Evolutionary conservation across 2,888 invertebrate genomes (phyloP).

Genomic region (Eurytoma adleriae): DNA sequence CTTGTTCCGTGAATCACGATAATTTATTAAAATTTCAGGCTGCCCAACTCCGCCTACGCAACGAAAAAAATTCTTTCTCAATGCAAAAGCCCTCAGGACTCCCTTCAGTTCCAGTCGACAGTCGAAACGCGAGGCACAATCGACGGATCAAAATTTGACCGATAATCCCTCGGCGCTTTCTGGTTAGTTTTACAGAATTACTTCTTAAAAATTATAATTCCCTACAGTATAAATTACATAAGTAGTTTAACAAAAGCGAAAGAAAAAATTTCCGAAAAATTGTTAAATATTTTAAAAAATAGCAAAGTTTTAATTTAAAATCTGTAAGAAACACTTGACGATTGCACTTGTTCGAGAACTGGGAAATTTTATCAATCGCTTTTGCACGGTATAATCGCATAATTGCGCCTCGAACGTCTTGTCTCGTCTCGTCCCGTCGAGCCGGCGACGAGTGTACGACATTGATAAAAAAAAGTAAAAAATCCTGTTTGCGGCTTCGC

Average conservation of each 20-base stretch:
- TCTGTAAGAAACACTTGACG: neutral
- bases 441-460: too few relatives aligned
- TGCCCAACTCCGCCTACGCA: conserved; percentile 89
- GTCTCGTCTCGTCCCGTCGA: too few relatives aligned
- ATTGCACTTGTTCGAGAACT: neutral
- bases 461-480: conserved; percentile 15
- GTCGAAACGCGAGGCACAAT: conserved; percentile 66
- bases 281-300: neutral
- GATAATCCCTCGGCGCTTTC: conserved; percentile 84
- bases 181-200: conserved; percentile 78
- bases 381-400: neutral
- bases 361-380: neutral
- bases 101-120: conserved; percentile 80
- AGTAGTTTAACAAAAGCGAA: neutral
- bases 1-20: neutral
- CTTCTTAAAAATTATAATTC: neutral
- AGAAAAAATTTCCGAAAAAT: neutral
- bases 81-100: conserved; percentile 87
- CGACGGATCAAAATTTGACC: conserved; percentile 70
- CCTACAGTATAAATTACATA: neutral
- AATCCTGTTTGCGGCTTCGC: conserved; percentile 57
- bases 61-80: conserved; percentile 88
- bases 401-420: too few relatives aligned
- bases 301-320: neutral
- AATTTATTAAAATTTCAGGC: conserved; percentile 64